Evolutionary conservation across 2,888 invertebrate species (phyloP).

Genomic region (Polymixis flavicincta): DNA sequence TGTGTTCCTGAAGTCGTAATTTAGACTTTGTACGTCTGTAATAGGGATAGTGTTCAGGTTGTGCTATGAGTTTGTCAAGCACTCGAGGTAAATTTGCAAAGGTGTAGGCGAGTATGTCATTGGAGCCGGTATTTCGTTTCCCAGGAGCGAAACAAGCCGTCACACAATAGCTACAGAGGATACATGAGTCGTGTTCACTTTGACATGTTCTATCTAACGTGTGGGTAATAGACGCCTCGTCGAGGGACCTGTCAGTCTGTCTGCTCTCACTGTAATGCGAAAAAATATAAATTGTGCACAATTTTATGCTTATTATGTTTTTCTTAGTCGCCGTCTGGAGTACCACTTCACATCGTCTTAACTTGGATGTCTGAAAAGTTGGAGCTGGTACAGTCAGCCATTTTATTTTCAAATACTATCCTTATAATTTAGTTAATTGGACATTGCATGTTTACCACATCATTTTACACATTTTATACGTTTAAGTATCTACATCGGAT

Average conservation of each 20-base stretch:
- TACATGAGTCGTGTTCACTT: conserved; percentile 57
- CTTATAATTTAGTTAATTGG: not conserved
- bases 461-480: not conserved
- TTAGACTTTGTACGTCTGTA: conserved; percentile 33
- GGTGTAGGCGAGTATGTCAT: conserved; percentile 63
- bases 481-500: not conserved
- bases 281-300: conserved; percentile 28
- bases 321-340: conserved; percentile 34
- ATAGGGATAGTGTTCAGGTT: conserved; percentile 25
- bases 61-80: conserved; percentile 28
- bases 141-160: conserved; percentile 53
- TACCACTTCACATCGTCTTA: conserved; percentile 13
- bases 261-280: not conserved
- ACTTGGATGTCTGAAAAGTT: conserved; percentile 14
- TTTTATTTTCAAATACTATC: not conserved
- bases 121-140: conserved; percentile 54
- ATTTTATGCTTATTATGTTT: conserved; percentile 41
- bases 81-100: conserved; percentile 55
- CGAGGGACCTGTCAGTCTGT: conserved; percentile 32
- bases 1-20: conserved; percentile 22
- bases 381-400: not conserved
- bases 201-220: conserved; percentile 57
- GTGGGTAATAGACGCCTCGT: conserved; percentile 36
- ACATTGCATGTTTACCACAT: not conserved
- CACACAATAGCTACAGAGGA: conserved; percentile 50